These are phyloP conservation scores for Pterocles gutturalis DNA, from an alignment of 2,113 vertebrate genomes.

Conservation along the genomic window DNA sequence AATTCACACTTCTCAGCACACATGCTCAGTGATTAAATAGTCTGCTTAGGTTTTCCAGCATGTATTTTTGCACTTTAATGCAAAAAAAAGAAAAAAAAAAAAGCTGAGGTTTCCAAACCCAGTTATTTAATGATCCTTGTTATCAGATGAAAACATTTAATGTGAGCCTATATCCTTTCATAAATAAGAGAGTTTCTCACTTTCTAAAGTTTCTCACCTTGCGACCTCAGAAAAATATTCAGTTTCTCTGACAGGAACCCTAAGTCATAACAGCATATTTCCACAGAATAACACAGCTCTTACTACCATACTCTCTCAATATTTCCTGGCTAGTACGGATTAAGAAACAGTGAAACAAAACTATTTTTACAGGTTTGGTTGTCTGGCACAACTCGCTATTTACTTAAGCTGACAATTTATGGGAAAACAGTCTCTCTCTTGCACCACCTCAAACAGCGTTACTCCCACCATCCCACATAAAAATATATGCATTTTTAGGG, in stretches of 20 bases:
- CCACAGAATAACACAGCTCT: background rate
- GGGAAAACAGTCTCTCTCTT: background rate
- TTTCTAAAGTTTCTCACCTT: conserved; percentile 53
- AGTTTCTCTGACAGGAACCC: conserved; percentile 16
- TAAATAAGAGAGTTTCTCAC: conserved; percentile 41
- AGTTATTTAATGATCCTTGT: background rate
- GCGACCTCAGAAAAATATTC: background rate
- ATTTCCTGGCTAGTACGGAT: conserved; percentile 40
- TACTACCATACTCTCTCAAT: background rate
- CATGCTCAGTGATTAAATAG: background rate
- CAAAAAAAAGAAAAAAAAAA: background rate
- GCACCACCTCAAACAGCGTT: background rate
- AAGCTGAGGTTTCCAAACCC: background rate
- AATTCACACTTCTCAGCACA: background rate
- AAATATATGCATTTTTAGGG: background rate
- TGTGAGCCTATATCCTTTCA: background rate
- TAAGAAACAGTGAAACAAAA: conserved; percentile 52
- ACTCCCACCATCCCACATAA: background rate
- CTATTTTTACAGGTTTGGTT: conserved; percentile 59
- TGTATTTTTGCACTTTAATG: background rate
- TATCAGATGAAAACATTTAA: conserved; percentile 40
- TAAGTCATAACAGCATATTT: conserved; percentile 48
- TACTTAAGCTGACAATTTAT: conserved; percentile 39
- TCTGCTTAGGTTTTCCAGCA: background rate
- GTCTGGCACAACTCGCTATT: conserved; percentile 32